Evolutionary conservation across 92 coral and sea anemone species (phyloP).

Genomic region (Chrysogorgia sp.): DNA sequence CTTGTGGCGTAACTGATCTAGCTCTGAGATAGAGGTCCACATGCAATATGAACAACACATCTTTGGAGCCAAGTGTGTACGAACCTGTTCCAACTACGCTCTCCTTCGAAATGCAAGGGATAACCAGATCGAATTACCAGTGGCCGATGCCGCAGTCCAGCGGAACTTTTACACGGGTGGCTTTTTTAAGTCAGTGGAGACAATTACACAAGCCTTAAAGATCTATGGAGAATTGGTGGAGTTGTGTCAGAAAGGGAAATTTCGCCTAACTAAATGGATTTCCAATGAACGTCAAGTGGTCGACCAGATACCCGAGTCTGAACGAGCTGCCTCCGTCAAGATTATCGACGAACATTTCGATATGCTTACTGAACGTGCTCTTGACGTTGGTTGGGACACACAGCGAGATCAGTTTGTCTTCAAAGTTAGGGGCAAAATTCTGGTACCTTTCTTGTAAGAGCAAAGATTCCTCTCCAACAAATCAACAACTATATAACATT

Average conservation of each 20-base stretch:
- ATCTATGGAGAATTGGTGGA: slow-evolving; percentile 20
- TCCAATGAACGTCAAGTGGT: too few species aligned
- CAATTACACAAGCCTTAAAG: slow-evolving; percentile 15
- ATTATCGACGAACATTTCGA: too few species aligned
- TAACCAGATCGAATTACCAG: slow-evolving; percentile 33
- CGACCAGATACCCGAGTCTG: too few species aligned
- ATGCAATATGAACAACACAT: slow-evolving; percentile 47
- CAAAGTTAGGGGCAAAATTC: too few species aligned
- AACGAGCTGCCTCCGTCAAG: too few species aligned
- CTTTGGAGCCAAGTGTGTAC: slow-evolving; percentile 52
- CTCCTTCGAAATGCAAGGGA: slow-evolving; percentile 43
- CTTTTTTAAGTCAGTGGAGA: slow-evolving; percentile 26
- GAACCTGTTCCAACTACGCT: slow-evolving; percentile 57
- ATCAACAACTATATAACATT: neutral
- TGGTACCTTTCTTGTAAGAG: too few species aligned
- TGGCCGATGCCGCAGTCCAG: slow-evolving; percentile 37
- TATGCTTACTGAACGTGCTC: too few species aligned
- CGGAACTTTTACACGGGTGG: slow-evolving; percentile 37
- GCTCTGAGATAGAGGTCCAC: slow-evolving; percentile 35
- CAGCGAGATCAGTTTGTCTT: too few species aligned
- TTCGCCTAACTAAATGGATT: too few species aligned
- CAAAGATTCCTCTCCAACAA: too few species aligned
- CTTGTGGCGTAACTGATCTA: slow-evolving; percentile 53
- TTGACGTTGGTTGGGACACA: too few species aligned
- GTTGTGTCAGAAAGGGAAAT: too few species aligned